A percentile compares a stretch with the other conserved stretches of the same genome.
These are phyloP conservation scores for Sorex araneus DNA, from an alignment of 2,113 vertebrate genomes.

Conservation along the genomic window DNA sequence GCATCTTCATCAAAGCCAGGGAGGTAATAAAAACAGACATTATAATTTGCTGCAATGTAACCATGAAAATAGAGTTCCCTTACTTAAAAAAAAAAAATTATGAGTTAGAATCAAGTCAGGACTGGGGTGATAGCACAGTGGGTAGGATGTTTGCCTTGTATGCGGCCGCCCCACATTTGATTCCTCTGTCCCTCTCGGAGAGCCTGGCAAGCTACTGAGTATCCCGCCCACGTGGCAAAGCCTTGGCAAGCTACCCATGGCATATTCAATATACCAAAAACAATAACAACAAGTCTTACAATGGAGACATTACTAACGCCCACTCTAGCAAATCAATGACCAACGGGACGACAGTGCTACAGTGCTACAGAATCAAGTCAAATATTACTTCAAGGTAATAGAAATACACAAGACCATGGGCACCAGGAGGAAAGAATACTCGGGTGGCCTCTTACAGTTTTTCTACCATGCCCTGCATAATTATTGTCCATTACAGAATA, in stretches of 20 bases:
- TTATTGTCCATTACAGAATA: not conserved
- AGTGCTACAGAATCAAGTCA: not conserved
- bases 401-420: not conserved
- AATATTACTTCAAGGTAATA: not conserved
- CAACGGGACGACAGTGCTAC: too few relatives aligned
- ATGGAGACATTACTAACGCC: too few relatives aligned
- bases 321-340: too few relatives aligned
- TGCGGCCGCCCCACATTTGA: too few relatives aligned
- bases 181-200: too few relatives aligned
- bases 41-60: not conserved
- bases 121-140: too few relatives aligned
- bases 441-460: not conserved
- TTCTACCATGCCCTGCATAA: not conserved
- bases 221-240: too few relatives aligned
- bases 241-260: too few relatives aligned
- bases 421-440: not conserved
- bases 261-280: too few relatives aligned
- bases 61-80: not conserved
- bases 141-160: too few relatives aligned
- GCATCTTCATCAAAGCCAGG: not conserved
- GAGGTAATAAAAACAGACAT: not conserved
- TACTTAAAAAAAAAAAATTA: not conserved
- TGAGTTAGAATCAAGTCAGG: not conserved
- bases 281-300: too few relatives aligned
- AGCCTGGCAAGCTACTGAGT: too few relatives aligned